Evolutionary conservation across 1,140 invertebrate species (phyloP).

Genomic region (Orussus abietinus): DNA sequence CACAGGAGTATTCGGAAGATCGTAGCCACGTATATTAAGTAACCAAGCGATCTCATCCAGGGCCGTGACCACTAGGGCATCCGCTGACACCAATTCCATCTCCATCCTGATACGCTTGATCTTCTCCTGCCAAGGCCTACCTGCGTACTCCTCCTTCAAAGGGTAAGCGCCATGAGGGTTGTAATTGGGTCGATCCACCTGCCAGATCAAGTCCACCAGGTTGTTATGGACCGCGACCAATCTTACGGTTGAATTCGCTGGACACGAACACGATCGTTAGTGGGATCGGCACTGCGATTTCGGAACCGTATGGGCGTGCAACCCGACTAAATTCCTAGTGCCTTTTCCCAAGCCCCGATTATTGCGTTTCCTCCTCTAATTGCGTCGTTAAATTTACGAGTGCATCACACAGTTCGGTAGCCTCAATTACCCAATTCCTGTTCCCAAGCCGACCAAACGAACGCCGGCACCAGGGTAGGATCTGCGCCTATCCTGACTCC

Average conservation of each 20-base stretch:
- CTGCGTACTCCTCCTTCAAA: constrained; percentile 59
- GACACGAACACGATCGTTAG: constrained; percentile 14
- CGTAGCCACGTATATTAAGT: constrained; percentile 89
- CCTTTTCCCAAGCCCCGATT: too few relatives aligned
- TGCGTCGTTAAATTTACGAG: too few relatives aligned
- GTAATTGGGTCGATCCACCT: constrained; percentile 57
- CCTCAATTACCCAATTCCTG: constrained; percentile 56
- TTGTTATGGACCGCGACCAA: constrained; percentile 69
- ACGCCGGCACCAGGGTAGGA: constrained; percentile 66
- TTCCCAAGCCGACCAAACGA: constrained; percentile 61
- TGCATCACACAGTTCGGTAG: too few relatives aligned
- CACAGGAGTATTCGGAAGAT: constrained; percentile 85
- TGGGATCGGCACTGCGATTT: too few relatives aligned
- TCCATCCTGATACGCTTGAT: constrained; percentile 63
- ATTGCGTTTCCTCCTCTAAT: too few relatives aligned
- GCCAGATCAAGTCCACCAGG: constrained; percentile 80
- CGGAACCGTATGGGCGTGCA: too few relatives aligned
- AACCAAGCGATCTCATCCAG: constrained; percentile 93
- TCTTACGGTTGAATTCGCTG: constrained; percentile 52
- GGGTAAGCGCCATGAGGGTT: constrained; percentile 52
- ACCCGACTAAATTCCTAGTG: too few relatives aligned
- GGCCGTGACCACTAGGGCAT: constrained; percentile 81
- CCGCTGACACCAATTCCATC: constrained; percentile 62
- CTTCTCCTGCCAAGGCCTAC: constrained; percentile 71
- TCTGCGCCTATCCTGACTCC: constrained; percentile 73